A percentile compares a stretch with the other conserved stretches of the same genome.
Evolutionary conservation across 2,797 vertebrate genomes (phyloP).

Genomic region (Hipposideros larvatus): DNA sequence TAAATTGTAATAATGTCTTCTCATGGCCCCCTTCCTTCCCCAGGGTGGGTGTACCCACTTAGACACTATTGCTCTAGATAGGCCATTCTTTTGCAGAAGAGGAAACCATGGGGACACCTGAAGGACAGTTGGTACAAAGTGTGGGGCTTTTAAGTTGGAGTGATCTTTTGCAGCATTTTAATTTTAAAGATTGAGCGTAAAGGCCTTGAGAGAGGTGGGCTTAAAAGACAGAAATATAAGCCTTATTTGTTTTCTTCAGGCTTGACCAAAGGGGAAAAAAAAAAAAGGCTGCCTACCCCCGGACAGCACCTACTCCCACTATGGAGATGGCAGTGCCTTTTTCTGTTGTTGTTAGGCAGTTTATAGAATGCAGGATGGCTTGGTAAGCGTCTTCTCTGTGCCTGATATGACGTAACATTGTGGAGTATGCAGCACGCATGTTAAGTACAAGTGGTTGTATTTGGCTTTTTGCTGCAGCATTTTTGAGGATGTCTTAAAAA

Average conservation of each 20-base stretch:
- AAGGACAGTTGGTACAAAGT: conserved; percentile 70
- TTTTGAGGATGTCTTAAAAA: conserved; percentile 81
- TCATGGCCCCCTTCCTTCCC: background rate
- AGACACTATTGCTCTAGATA: background rate
- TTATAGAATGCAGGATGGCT: conserved; percentile 83
- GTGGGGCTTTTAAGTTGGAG: conserved; percentile 72
- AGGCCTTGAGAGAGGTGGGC: conserved; percentile 73
- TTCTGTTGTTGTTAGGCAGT: conserved; percentile 84
- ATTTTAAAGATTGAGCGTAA: conserved; percentile 77
- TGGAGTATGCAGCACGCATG: conserved; percentile 84
- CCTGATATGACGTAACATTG: conserved; percentile 83
- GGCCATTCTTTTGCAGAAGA: conserved; percentile 40
- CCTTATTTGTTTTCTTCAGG: conserved; percentile 76
- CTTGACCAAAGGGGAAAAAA: conserved; percentile 51
- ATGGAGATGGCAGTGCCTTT: conserved; percentile 74
- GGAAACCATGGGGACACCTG: conserved; percentile 69
- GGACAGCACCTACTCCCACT: conserved; percentile 65
- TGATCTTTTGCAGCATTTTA: conserved; percentile 74
- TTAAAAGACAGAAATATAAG: conserved; percentile 62
- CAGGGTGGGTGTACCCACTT: background rate
- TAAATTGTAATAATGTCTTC: conserved; percentile 29
- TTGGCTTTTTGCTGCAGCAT: conserved; percentile 80
- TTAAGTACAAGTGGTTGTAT: conserved; percentile 78
- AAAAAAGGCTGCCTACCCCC: conserved; percentile 68
- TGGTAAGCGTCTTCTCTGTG: conserved; percentile 82